These are phyloP conservation scores for Euwallacea similis DNA, from an alignment of 1,140 invertebrate genomes.

Conservation along the genomic window DNA sequence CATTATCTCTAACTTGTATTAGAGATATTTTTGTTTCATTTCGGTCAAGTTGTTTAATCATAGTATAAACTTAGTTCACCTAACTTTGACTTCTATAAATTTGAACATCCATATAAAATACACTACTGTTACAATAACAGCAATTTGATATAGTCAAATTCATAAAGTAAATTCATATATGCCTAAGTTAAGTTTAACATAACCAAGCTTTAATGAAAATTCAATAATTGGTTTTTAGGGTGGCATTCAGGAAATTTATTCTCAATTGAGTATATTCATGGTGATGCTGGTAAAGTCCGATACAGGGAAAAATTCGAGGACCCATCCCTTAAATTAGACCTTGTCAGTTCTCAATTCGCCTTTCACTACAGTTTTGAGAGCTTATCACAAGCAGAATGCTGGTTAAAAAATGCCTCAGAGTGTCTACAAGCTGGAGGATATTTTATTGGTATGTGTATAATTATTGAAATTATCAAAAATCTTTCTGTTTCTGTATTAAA, in stretches of 20 bases:
- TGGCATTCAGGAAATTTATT: conserved; percentile 57
- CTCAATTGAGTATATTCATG: conserved; percentile 87
- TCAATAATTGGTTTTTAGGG: conserved; percentile 19
- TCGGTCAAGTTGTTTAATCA: no score
- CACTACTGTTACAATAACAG: background rate
- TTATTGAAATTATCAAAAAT: background rate
- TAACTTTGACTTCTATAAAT: no score
- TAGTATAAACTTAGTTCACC: no score
- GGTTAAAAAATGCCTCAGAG: conserved; percentile 91
- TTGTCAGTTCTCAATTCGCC: conserved; percentile 97
- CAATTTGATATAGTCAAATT: no score
- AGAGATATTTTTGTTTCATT: no score
- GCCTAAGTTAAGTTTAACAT: no score
- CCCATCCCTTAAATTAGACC: conserved; percentile 76
- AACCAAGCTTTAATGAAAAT: no score
- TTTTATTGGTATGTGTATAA: conserved; percentile 78
- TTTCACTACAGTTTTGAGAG: conserved; percentile 97
- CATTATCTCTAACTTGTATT: no score
- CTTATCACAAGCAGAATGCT: conserved; percentile 84
- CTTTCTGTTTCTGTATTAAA: conserved; percentile 66
- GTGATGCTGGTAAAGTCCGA: conserved; percentile 86
- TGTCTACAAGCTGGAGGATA: conserved; percentile 85
- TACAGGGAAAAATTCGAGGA: conserved; percentile 73
- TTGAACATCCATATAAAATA: no score
- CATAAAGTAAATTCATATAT: no score